Evolutionary conservation across 2,888 invertebrate species (phyloP).

Genomic region (Eupithecia inturbata): DNA sequence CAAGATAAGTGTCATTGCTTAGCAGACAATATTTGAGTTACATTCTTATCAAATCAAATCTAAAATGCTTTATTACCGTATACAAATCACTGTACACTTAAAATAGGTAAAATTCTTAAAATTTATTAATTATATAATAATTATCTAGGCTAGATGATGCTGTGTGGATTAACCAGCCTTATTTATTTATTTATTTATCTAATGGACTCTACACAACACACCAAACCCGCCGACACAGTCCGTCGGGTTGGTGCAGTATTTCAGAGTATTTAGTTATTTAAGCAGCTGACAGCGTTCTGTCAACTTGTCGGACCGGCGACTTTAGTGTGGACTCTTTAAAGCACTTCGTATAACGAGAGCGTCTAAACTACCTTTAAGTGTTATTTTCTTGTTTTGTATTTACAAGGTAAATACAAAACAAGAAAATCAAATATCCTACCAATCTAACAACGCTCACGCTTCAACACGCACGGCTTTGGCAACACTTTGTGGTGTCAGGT

Average conservation of each 20-base stretch:
- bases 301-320: neutral
- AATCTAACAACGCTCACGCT: neutral
- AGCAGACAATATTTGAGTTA: no score
- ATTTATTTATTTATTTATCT: neutral
- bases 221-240: neutral
- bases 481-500: constrained; percentile 49
- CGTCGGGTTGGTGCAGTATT: neutral
- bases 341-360: no score
- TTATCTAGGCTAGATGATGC: no score
- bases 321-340: neutral
- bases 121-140: no score
- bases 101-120: no score
- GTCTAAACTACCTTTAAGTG: no score
- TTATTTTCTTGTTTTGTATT: no score
- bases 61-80: no score
- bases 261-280: neutral
- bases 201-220: neutral
- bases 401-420: neutral
- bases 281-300: neutral
- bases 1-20: no score
- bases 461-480: constrained; percentile 23
- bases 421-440: neutral
- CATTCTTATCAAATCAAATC: no score
- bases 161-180: no score
- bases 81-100: no score